Base-by-base conservation (phyloP, 64 coral and sea anemone genomes). In the Actinia tenebrosa region DNA sequence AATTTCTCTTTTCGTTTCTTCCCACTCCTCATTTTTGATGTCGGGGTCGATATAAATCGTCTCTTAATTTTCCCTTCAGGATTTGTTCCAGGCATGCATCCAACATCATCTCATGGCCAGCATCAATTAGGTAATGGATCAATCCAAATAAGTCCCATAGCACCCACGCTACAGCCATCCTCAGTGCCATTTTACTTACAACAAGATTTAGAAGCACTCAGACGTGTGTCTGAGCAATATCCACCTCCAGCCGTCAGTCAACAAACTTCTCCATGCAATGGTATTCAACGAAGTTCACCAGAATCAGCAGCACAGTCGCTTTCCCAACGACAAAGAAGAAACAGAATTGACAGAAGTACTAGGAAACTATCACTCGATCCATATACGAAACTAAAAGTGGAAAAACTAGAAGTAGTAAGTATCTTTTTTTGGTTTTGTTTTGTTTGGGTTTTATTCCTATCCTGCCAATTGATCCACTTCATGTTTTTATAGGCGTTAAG, bases 331-430 rank as follows among this genome's bases (percentile, higher is more conserved):
- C 18, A 64, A 8, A 84, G 88, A 78, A 83, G 80, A 80, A 87
- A 80, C 23, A 83, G 88, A 63, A 45, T 77, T 55, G 91, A 89
- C 55, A 53, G 91, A n/a, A 84, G 87, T 66, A 79, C 80, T 14
- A 81, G 91, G 82, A 84, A 93, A 64, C 87, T 99, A 52, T 99
- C 97, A 11, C 90, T 99, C 16, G 97, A 95, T 68, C 97, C 97
- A 86, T 63, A 92, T 78, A 95, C 97, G 14, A 99, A 80, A 82
- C 47, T 99, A 10, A 92, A 87, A 79, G 90, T 95, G 59, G 97
- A 99, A 88, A 99, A 95, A 66, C 89, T 99, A 61, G 97, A 99
- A 95, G 97, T 99, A 79, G 94, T 97, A 59, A 90, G 91, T 91
- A 13, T 20, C 10, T 50, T 50, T 17, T 30, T 83, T 18, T 80